A percentile compares a stretch with the other conserved stretches of the same genome.
phyloP scores from a whole-genome alignment of 2,888 invertebrate genomes.

The Candidula unifasciata region DNA sequence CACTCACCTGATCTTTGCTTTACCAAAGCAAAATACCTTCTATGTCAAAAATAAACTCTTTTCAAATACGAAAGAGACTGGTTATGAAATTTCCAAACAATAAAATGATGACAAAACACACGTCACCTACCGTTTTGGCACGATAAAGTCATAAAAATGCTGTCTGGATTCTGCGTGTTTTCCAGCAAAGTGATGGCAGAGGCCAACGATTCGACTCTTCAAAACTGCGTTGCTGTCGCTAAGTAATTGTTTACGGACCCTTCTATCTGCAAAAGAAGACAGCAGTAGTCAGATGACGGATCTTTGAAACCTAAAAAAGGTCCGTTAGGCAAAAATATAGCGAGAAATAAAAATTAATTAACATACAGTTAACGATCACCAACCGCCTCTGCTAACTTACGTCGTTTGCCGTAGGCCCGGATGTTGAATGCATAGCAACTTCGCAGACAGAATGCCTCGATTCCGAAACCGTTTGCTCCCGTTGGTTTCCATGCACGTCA shows the following conservation, averaged over 20 bases:
- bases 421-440: constrained; percentile 27
- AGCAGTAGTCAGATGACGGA: neutral
- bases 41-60: too few species aligned
- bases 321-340: neutral
- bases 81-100: too few species aligned
- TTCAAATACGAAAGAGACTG: too few species aligned
- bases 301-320: neutral
- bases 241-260: constrained; percentile 22
- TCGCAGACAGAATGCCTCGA: neutral
- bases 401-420: constrained; percentile 42
- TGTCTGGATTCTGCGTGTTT: constrained; percentile 42
- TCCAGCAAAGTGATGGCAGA: constrained; percentile 47
- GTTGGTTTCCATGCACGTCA: neutral
- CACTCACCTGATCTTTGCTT: too few species aligned
- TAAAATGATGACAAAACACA: too few species aligned
- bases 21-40: too few species aligned
- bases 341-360: neutral
- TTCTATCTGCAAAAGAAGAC: constrained; percentile 35
- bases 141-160: constrained; percentile 74
- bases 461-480: neutral
- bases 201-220: constrained; percentile 20
- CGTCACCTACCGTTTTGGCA: constrained; percentile 67
- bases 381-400: constrained; percentile 23
- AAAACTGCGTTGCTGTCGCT: constrained; percentile 29
- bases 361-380: neutral